Conservation (phyloP, 2,113 vertebrate species). For the Dipodomys spectabilis region DNA sequence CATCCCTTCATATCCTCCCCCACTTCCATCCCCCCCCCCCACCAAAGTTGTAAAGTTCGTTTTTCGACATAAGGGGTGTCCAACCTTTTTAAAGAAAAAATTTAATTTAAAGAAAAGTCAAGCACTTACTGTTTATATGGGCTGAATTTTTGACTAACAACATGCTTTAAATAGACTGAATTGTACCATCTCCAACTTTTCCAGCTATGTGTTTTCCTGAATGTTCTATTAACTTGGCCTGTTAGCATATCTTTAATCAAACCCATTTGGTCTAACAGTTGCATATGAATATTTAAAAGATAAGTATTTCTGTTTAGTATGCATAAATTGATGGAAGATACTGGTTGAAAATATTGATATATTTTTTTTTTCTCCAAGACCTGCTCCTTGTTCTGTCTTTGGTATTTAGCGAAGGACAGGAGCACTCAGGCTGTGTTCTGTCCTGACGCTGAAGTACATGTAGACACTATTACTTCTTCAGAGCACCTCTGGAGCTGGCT, state of each 20-base stretch:
- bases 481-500: not conserved
- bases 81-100: no score
- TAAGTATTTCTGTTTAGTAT: conserved; percentile 56
- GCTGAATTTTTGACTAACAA: not conserved
- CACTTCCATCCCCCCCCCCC: no score
- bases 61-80: no score
- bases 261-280: conserved; percentile 63
- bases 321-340: conserved; percentile 36
- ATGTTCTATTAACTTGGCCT: conserved; percentile 50
- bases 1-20: no score
- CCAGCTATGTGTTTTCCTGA: not conserved
- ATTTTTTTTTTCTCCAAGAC: not conserved
- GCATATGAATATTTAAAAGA: conserved; percentile 73
- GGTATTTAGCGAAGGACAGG: not conserved
- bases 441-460: not conserved
- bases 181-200: not conserved
- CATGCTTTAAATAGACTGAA: not conserved
- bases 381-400: not conserved
- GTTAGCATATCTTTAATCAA: not conserved
- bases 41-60: no score
- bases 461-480: not conserved
- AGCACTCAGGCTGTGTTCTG: not conserved
- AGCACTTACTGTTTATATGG: not conserved
- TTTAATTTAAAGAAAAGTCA: not conserved
- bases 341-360: conserved; percentile 43